Evolutionary conservation across 2,113 vertebrate genomes (phyloP), one percentile per base, ranked within the genome.

Genomic region (Coreoperca whiteheadi): DNA sequence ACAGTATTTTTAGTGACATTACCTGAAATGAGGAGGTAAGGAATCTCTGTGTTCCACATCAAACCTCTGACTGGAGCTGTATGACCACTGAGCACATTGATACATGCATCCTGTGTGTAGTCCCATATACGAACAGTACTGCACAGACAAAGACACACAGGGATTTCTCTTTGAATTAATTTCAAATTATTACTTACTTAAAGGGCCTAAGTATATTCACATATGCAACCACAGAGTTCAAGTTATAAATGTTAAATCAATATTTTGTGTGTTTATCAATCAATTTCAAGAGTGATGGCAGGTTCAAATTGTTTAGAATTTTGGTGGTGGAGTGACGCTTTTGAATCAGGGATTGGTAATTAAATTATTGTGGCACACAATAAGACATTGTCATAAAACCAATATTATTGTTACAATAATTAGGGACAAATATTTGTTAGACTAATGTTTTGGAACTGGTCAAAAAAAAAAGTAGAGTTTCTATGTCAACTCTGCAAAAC

Each of bases 91-190:
- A 99, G 96, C 74, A 98, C 92, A 76, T 95, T 98, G 91, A 99
- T 97, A 72, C 98, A 99, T 6, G 97, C 95, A 46, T 99, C 98
- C 87, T 99, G 96, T 61, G 98, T 99, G 81, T 99, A 99, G 92
- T 99, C 98, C 98, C 98, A 99, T 89, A 99, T 97, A 39, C 98
- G 96, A 70, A 99, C 97, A 37, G 98, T 98, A 51, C 98, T 99
- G 92, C 65, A 91, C 92, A 91, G 1, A 80, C 15, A 83, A n/a
- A 46, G 2, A 73, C 23, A 78, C 8, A 83, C 20, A 32, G 6
- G 1, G 32, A n/a, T 54, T n/a, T 32, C 1, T 30, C 6, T 37
- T 60, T 66, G 4, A 48, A 46, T 54, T 43, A 0, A 59, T 67
- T 68, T 48, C 0, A 48, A 46, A 57, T 48, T 0, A 77, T 43